These are phyloP conservation scores for Odontomachus brunneus DNA, from an alignment of 1,140 invertebrate genomes.

Conservation along the genomic window DNA sequence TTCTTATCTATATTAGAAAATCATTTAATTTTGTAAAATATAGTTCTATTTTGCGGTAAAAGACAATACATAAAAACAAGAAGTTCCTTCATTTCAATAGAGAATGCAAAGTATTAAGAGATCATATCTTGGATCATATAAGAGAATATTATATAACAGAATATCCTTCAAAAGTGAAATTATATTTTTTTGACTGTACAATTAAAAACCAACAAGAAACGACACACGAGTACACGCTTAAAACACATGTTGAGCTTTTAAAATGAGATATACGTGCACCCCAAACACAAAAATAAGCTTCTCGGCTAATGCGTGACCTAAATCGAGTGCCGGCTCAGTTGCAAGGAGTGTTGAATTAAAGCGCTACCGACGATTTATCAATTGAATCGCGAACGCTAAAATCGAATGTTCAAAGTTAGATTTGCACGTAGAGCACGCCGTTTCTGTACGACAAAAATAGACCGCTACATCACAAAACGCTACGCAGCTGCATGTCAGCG, in stretches of 20 bases:
- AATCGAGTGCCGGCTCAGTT: slow-evolving; percentile 29
- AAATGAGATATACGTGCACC: not conserved
- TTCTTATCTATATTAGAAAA: not conserved
- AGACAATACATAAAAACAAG: no score
- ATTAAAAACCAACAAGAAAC: no score
- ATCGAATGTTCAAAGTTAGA: slow-evolving; percentile 15
- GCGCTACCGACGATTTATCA: slow-evolving; percentile 1
- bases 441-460: slow-evolving; percentile 17
- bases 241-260: not conserved
- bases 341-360: slow-evolving; percentile 43
- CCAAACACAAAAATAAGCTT: slow-evolving; percentile 33
- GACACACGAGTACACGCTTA: no score
- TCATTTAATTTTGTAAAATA: no score
- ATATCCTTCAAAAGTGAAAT: no score
- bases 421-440: not conserved
- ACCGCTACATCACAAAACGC: slow-evolving; percentile 9
- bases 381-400: slow-evolving; percentile 15
- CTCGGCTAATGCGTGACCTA: slow-evolving; percentile 24
- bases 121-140: no score
- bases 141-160: no score
- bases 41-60: not conserved
- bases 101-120: not conserved
- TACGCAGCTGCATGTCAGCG: slow-evolving; percentile 19
- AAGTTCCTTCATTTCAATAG: not conserved
- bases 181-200: no score